A percentile compares a stretch with the other conserved stretches of the same genome.
These are phyloP conservation scores for Dendroctonus valens DNA, from an alignment of 1,140 invertebrate genomes.

Conservation along the genomic window DNA sequence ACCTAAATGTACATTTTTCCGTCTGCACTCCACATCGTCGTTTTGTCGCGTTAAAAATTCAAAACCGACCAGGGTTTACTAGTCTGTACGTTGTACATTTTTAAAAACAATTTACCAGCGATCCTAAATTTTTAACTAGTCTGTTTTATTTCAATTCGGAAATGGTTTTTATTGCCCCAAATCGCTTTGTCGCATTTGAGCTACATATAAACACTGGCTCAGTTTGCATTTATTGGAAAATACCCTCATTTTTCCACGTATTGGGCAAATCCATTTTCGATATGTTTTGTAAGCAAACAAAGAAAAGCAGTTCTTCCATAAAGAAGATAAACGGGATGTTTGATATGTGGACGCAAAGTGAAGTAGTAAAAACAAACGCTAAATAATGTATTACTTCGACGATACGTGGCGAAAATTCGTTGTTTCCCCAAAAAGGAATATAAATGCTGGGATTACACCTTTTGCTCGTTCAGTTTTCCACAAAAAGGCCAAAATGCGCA, in stretches of 20 bases:
- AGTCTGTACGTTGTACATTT: too few species aligned
- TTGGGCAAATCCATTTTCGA: background rate
- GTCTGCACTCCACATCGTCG: background rate
- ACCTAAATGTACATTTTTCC: background rate
- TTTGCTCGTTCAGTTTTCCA: slow-evolving; percentile 15
- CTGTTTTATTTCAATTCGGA: too few species aligned
- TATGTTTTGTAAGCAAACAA: background rate
- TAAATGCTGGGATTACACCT: slow-evolving; percentile 20
- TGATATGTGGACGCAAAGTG: background rate
- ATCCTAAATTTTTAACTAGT: too few species aligned
- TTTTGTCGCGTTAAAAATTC: background rate
- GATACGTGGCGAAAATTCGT: slow-evolving; percentile 5
- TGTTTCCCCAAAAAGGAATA: slow-evolving; percentile 8
- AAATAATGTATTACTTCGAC: slow-evolving; percentile 3
- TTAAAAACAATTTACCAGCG: too few species aligned
- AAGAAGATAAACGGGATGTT: background rate
- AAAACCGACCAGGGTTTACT: too few species aligned
- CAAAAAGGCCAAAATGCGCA: slow-evolving; percentile 8
- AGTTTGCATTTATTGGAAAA: background rate
- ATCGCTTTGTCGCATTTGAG: background rate
- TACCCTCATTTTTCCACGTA: background rate
- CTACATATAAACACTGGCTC: background rate
- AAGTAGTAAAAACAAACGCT: background rate
- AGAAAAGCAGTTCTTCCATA: background rate
- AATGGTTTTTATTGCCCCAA: too few species aligned